Evolutionary conservation across 1,140 invertebrate genomes (phyloP).

Genomic region (Muscidifurax raptorellus): DNA sequence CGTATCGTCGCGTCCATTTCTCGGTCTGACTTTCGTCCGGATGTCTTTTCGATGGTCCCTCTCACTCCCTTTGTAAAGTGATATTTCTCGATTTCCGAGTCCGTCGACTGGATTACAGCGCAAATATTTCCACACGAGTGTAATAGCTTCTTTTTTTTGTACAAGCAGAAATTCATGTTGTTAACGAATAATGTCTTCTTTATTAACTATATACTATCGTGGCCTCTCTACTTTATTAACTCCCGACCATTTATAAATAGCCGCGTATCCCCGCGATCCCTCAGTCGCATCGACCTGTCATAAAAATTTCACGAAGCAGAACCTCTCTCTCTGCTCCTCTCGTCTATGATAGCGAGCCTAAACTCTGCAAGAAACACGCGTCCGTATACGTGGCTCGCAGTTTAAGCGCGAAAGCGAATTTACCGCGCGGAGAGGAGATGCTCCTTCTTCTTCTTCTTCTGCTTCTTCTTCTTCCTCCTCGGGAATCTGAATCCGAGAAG

Average conservation of each 20-base stretch:
- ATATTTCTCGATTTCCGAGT: neutral
- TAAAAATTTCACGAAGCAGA: neutral
- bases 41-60: neutral
- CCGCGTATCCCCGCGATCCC: neutral
- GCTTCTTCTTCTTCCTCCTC: neutral
- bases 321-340: neutral
- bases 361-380: neutral
- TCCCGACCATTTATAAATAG: neutral
- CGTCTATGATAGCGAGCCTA: neutral
- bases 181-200: too few relatives aligned
- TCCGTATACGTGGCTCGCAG: neutral
- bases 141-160: too few relatives aligned
- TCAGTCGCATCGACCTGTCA: neutral
- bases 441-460: neutral
- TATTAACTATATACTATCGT: too few relatives aligned
- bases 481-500: neutral
- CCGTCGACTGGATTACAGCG: neutral
- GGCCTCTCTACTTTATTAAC: neutral
- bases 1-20: neutral
- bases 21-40: neutral
- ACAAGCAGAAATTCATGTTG: too few relatives aligned
- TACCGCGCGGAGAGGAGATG: neutral
- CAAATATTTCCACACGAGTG: too few relatives aligned
- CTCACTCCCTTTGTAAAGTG: neutral
- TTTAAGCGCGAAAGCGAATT: neutral